Evolutionary conservation across 2,113 vertebrate species (phyloP).

Genomic region (Corythaixoides concolor): DNA sequence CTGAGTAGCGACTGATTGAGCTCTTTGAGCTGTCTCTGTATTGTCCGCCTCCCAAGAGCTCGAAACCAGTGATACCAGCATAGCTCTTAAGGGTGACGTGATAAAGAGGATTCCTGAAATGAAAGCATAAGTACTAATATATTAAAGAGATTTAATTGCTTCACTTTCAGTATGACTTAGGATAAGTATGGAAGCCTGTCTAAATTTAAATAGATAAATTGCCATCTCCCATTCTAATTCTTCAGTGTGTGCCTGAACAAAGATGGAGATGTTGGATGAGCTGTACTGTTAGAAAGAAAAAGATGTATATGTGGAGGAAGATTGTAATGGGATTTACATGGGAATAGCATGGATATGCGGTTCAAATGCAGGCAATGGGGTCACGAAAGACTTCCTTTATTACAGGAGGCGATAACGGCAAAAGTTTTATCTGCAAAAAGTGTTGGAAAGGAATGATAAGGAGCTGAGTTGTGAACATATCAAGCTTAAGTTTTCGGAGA

Average conservation of each 20-base stretch:
- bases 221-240: conserved; percentile 24
- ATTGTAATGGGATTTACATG: not conserved
- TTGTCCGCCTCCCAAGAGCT: not conserved
- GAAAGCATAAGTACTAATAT: conserved; percentile 33
- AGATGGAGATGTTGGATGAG: not conserved
- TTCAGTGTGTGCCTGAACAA: not conserved
- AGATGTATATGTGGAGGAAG: not conserved
- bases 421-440: not conserved
- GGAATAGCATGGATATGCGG: not conserved
- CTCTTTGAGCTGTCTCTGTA: not conserved
- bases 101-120: conserved; percentile 28
- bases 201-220: conserved; percentile 52
- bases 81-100: not conserved
- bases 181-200: conserved; percentile 44
- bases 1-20: not conserved
- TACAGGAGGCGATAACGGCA: not conserved
- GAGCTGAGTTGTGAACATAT: conserved; percentile 57
- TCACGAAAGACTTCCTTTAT: not conserved
- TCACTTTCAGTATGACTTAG: conserved; percentile 32
- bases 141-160: conserved; percentile 51
- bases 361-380: not conserved
- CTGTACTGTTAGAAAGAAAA: not conserved
- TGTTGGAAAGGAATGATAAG: conserved; percentile 42
- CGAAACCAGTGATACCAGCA: not conserved
- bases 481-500: conserved; percentile 74